phyloP scores from a whole-genome alignment of 2,888 invertebrate genomes.

The Altica lythri region DNA sequence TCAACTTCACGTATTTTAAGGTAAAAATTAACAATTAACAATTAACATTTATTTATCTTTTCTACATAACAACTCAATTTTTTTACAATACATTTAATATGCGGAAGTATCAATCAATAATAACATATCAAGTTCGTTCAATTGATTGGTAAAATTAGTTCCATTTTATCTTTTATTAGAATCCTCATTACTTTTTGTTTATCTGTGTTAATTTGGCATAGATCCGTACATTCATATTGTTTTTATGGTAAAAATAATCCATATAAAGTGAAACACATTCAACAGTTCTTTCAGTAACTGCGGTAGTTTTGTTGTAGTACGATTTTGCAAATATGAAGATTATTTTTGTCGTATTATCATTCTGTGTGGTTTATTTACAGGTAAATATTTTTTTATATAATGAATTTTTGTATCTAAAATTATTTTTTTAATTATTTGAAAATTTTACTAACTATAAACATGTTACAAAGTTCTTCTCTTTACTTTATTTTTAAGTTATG shows the following conservation, averaged over 20 bases:
- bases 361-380: constrained; percentile 24
- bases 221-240: constrained; percentile 45
- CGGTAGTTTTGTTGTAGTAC: background rate
- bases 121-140: constrained; percentile 25
- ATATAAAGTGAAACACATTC: too few relatives aligned
- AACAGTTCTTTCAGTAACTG: background rate
- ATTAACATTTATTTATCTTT: background rate
- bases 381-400: constrained; percentile 20
- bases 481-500: too few relatives aligned
- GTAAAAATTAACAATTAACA: background rate
- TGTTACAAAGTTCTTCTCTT: too few relatives aligned
- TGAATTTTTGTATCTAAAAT: too few relatives aligned
- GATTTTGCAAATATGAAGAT: constrained; percentile 23
- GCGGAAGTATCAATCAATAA: constrained; percentile 27
- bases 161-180: constrained; percentile 29
- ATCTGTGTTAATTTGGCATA: constrained; percentile 42
- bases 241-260: too few relatives aligned
- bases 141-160: constrained; percentile 44
- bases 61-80: too few relatives aligned
- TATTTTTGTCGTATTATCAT: constrained; percentile 12
- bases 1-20: too few relatives aligned
- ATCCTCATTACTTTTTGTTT: constrained; percentile 34
- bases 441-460: too few relatives aligned
- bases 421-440: too few relatives aligned
- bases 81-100: constrained; percentile 6